A percentile compares a stretch with the other conserved stretches of the same genome.
phyloP scores from a whole-genome alignment of 2,888 invertebrate genomes.

The Tortricodes alternella region DNA sequence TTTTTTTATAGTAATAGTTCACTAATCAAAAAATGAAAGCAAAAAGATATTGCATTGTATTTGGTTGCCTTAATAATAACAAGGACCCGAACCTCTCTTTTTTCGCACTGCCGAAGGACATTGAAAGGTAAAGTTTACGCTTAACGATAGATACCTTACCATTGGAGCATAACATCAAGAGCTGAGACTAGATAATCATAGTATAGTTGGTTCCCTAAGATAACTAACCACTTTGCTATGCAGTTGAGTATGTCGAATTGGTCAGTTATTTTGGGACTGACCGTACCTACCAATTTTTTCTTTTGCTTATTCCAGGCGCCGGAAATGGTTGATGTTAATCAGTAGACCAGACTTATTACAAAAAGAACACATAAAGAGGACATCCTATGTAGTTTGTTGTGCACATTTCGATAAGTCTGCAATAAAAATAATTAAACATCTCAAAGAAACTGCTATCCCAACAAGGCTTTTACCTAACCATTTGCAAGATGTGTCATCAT shows the following conservation, averaged over 20 bases:
- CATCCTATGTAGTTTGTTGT: constrained; percentile 27
- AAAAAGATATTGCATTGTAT: neutral
- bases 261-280: neutral
- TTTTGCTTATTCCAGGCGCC: constrained; percentile 31
- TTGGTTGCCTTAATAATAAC: neutral
- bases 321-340: constrained; percentile 31
- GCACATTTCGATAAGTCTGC: constrained; percentile 30
- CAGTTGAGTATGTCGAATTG: neutral
- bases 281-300: neutral
- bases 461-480: constrained; percentile 1
- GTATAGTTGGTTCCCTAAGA: neutral
- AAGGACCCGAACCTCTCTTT: neutral
- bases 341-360: constrained; percentile 31
- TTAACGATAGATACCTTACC: no score
- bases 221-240: neutral
- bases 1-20: no score
- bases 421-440: constrained; percentile 23
- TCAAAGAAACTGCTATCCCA: constrained; percentile 29
- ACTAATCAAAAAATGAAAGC: neutral
- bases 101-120: neutral
- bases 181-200: neutral
- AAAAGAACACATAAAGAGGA: constrained; percentile 15
- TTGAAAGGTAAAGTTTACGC: neutral
- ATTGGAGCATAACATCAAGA: neutral
- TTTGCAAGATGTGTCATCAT: neutral